phyloP scores from a whole-genome alignment of 2,113 vertebrate species.

The Nettapus auritus region DNA sequence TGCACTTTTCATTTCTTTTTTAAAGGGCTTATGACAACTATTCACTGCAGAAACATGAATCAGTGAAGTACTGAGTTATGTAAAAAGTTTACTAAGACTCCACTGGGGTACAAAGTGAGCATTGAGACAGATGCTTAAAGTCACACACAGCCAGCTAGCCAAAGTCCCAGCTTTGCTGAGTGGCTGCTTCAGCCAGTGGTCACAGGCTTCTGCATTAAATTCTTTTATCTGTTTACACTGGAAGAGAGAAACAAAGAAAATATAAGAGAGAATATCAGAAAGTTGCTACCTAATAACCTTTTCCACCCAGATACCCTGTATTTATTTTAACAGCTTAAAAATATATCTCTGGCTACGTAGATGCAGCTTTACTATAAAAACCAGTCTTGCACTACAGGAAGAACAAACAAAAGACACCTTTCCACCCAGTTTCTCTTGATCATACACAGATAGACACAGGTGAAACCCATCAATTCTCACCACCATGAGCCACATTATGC shows the following conservation, averaged over 20 bases:
- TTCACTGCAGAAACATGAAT: neutral
- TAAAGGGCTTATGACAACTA: neutral
- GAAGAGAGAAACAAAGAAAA: neutral
- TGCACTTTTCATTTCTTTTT: neutral
- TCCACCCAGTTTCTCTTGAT: neutral
- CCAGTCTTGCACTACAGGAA: neutral
- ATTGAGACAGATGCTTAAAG: neutral
- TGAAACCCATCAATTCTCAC: neutral
- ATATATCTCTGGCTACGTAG: neutral
- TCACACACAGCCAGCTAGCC: neutral
- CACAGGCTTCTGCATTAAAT: neutral
- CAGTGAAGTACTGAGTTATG: neutral
- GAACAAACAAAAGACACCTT: neutral
- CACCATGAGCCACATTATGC: neutral
- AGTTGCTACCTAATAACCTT: neutral
- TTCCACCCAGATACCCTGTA: neutral
- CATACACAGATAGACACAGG: neutral
- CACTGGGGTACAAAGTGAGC: rapidly evolving
- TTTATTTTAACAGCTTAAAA: neutral
- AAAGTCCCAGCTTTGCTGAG: neutral
- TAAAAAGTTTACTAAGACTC: neutral
- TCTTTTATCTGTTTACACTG: neutral
- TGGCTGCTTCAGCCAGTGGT: neutral
- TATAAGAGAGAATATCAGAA: neutral
- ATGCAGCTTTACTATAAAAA: neutral